Evolutionary conservation across 1,140 invertebrate genomes (phyloP).

Genomic region (Ceratosolen solmsi): DNA sequence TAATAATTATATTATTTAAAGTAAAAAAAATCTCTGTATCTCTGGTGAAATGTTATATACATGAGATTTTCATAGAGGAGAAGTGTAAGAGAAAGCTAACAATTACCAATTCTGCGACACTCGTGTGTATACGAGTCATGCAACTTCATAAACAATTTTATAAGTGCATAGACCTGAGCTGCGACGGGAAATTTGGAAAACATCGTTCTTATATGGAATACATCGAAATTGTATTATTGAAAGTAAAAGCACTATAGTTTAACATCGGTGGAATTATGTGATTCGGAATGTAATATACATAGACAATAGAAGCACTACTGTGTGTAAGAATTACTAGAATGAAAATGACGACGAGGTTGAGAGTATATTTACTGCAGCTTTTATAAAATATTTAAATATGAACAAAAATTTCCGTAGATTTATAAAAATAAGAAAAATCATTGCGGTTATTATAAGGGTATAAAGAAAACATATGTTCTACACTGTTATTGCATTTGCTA

Average conservation of each 20-base stretch:
- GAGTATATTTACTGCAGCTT: neutral
- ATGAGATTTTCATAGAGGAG: neutral
- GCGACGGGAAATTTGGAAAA: neutral
- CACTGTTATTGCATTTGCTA: too few relatives aligned
- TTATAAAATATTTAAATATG: neutral
- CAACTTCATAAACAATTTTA: neutral
- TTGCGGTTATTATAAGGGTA: too few relatives aligned
- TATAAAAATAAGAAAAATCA: neutral
- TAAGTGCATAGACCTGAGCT: too few relatives aligned
- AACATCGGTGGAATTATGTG: neutral
- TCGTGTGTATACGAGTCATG: neutral
- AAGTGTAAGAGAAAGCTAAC: slow-evolving; percentile 15
- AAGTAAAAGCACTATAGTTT: neutral
- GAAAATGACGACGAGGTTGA: neutral
- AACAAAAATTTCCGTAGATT: neutral
- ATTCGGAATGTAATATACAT: neutral
- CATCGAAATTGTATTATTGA: too few relatives aligned
- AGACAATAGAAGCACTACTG: neutral
- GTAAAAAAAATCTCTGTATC: neutral
- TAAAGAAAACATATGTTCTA: too few relatives aligned
- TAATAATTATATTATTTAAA: neutral
- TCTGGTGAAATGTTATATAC: slow-evolving; percentile 1
- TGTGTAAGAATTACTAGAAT: neutral
- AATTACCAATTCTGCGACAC: neutral
- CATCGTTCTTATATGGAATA: neutral